Evolutionary conservation across 2,888 invertebrate species (phyloP).

Genomic region (Dione juno): DNA sequence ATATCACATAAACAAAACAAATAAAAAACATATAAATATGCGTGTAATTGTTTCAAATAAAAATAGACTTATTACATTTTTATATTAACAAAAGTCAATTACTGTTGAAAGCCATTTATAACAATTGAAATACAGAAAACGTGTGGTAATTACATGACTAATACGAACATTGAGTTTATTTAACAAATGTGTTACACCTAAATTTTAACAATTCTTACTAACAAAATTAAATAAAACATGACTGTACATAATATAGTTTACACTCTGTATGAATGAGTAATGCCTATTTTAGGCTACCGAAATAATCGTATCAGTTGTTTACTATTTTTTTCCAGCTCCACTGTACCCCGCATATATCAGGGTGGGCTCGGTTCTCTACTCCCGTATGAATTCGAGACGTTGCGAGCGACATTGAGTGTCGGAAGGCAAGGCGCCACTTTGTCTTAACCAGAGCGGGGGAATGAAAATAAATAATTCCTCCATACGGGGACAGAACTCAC

Average conservation of each 20-base stretch:
- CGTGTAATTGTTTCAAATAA: not conserved
- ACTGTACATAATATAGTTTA: not conserved
- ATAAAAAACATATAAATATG: not conserved
- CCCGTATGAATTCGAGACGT: no score
- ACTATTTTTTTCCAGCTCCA: not conserved
- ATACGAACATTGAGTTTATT: not conserved
- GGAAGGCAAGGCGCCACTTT: no score
- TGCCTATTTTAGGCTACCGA: not conserved
- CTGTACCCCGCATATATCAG: no score
- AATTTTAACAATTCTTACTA: not conserved
- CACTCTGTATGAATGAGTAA: not conserved
- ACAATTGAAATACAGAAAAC: slow-evolving; percentile 5
- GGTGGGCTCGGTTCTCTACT: no score
- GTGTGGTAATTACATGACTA: slow-evolving; percentile 1
- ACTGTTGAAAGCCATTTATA: slow-evolving; percentile 4
- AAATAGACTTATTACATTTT: not conserved
- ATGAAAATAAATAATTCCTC: no score
- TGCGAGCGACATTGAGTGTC: no score
- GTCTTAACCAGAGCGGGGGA: no score
- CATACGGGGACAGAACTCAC: no score
- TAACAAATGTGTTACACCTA: not conserved
- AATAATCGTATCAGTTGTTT: not conserved
- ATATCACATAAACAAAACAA: no score
- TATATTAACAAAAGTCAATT: not conserved
- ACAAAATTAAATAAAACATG: not conserved